A percentile compares a stretch with the other conserved stretches of the same genome.
phyloP scores from a whole-genome alignment of 2,888 invertebrate genomes.

The Glaucopsyche alexis region DNA sequence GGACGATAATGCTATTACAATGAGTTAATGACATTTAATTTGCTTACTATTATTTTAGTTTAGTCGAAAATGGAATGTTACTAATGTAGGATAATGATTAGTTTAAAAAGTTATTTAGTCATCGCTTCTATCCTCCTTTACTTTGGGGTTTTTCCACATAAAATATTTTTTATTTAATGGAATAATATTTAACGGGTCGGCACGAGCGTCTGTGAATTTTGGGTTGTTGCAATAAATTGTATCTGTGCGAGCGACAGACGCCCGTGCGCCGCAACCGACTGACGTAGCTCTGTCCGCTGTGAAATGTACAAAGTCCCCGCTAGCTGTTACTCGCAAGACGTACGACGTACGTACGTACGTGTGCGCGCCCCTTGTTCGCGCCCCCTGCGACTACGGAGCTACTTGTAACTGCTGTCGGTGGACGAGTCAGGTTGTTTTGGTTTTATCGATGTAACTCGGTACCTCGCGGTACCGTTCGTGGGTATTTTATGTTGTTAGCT shows the following conservation, averaged over 20 bases:
- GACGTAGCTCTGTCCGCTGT: not conserved
- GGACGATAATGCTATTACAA: conserved; percentile 13
- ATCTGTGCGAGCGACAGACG: conserved; percentile 55
- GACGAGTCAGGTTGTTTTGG: conserved; percentile 31
- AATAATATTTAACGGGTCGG: conserved; percentile 28
- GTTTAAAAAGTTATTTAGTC: conserved; percentile 15
- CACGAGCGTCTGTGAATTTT: conserved; percentile 50
- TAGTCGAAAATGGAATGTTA: conserved; percentile 28
- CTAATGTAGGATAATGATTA: conserved; percentile 27
- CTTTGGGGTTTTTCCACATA: conserved; percentile 10
- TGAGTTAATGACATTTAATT: conserved; percentile 24
- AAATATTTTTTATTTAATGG: conserved; percentile 8
- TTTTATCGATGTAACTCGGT: conserved; percentile 53
- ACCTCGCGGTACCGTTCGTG: conserved; percentile 60
- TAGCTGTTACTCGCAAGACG: not conserved
- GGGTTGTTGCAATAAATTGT: conserved; percentile 76
- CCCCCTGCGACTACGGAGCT: conserved; percentile 30
- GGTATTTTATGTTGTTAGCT: conserved; percentile 72
- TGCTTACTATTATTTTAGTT: conserved; percentile 11
- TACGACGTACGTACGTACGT: not conserved
- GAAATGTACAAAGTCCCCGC: conserved; percentile 36
- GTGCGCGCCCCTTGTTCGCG: conserved; percentile 23
- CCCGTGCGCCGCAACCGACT: conserved; percentile 27
- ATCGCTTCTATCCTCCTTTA: conserved; percentile 13
- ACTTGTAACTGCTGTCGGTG: conserved; percentile 43